Conservation (phyloP, 2,113 vertebrate species). For the Pygoscelis antarcticus region DNA sequence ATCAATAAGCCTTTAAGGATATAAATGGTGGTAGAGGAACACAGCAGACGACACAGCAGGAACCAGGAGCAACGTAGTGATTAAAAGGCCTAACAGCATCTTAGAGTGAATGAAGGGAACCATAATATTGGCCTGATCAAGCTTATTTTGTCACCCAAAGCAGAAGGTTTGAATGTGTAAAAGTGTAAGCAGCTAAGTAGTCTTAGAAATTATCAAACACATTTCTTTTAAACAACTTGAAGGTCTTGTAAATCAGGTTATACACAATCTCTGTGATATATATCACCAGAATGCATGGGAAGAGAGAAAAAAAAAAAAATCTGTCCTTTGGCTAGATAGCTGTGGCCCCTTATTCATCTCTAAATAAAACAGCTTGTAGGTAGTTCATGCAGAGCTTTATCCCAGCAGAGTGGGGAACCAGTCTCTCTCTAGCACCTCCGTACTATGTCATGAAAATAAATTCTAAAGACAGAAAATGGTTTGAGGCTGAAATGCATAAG, state of each 20-base stretch:
- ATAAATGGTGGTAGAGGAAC: neutral
- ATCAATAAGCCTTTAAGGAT: conserved; percentile 44
- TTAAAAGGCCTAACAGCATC: neutral
- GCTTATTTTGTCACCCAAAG: neutral
- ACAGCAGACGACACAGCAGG: neutral
- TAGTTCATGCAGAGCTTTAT: neutral
- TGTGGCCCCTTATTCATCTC: neutral
- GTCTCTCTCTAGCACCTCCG: neutral
- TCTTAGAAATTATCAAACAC: neutral
- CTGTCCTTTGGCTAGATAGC: neutral
- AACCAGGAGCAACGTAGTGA: neutral
- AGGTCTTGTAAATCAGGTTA: neutral
- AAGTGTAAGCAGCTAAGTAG: neutral
- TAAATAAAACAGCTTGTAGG: neutral
- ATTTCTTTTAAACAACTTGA: neutral
- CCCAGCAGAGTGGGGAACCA: neutral
- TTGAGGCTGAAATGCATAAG: neutral
- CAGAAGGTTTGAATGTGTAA: neutral
- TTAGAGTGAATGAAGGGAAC: neutral
- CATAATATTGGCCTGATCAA: neutral
- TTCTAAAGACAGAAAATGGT: neutral
- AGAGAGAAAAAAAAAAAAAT: neutral
- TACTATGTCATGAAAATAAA: neutral
- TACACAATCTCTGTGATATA: neutral
- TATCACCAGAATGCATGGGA: neutral